A percentile compares a stretch with the other conserved stretches of the same genome.
These are phyloP conservation scores for Picus viridis DNA, from an alignment of 2,797 vertebrate species.

Conservation along the genomic window DNA sequence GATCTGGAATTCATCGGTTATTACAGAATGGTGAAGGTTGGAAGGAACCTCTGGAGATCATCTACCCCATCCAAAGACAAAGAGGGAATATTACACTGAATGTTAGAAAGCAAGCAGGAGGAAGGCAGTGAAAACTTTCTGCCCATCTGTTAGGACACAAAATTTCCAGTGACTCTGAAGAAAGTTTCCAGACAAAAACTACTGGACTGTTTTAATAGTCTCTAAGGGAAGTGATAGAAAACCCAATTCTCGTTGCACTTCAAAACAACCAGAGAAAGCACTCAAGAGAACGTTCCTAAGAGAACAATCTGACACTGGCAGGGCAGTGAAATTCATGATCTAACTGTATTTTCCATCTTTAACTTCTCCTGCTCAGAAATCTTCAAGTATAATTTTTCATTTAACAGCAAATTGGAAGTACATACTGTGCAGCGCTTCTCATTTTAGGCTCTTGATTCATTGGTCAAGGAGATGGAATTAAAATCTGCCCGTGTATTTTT, in stretches of 20 bases:
- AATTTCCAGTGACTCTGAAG: conserved; percentile 5
- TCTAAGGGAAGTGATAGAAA: background rate
- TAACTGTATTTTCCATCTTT: conserved; percentile 44
- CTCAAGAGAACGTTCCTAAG: background rate
- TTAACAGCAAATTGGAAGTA: conserved; percentile 33
- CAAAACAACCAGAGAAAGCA: conserved; percentile 33
- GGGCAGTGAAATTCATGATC: conserved; percentile 10
- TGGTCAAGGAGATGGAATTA: background rate
- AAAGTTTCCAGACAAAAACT: conserved; percentile 29
- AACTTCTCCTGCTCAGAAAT: conserved; percentile 18
- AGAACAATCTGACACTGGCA: conserved; percentile 24
- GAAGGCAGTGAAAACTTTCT: background rate
- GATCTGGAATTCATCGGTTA: background rate
- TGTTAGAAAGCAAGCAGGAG: background rate
- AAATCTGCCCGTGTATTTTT: background rate
- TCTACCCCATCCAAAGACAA: background rate
- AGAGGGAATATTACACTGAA: background rate
- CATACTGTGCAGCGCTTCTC: background rate
- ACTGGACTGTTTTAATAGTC: background rate
- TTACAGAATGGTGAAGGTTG: no score
- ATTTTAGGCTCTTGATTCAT: background rate
- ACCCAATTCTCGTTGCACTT: background rate
- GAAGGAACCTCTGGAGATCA: no score
- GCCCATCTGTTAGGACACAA: background rate
- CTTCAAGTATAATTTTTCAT: conserved; percentile 20